Conservation (phyloP, 2,888 invertebrate genomes). For the Abrostola triplasia region DNA sequence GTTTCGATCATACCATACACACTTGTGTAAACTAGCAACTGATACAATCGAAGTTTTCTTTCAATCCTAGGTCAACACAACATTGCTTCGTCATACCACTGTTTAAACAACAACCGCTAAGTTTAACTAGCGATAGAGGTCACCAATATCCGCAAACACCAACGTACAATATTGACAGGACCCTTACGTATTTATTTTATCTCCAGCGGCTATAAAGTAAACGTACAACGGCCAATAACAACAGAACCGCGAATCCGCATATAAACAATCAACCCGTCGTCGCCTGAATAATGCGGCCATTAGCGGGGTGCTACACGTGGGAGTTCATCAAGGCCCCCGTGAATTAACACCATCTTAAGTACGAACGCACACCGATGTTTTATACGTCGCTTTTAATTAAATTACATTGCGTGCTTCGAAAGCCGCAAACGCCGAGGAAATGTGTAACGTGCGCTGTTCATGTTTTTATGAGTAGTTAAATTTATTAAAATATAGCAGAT, state of each 20-base stretch:
- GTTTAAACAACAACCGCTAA: conserved; percentile 25
- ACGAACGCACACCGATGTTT: conserved; percentile 74
- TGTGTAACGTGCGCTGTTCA: conserved; percentile 58
- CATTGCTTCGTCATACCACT: conserved; percentile 25
- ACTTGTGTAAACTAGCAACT: background rate
- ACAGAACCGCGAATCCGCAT: conserved; percentile 58
- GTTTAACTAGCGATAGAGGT: conserved; percentile 37
- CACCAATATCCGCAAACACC: conserved; percentile 46
- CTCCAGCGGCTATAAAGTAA: conserved; percentile 43
- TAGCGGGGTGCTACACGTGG: conserved; percentile 67
- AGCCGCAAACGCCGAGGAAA: conserved; percentile 65
- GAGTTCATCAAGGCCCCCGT: conserved; percentile 73
- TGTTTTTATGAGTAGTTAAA: conserved; percentile 58
- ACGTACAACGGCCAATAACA: conserved; percentile 50
- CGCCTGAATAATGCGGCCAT: conserved; percentile 75
- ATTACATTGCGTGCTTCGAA: conserved; percentile 78
- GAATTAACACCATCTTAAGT: conserved; percentile 76
- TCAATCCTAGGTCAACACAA: conserved; percentile 45
- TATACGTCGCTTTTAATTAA: conserved; percentile 81
- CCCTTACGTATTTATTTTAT: conserved; percentile 54
- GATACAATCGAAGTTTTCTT: conserved; percentile 25
- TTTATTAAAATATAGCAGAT: conserved; percentile 59
- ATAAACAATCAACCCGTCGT: conserved; percentile 65
- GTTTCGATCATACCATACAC: too few species aligned
- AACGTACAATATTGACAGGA: conserved; percentile 49